phyloP scores from a whole-genome alignment of 2,888 invertebrate genomes.

The Drosophila hawaiiensis region DNA sequence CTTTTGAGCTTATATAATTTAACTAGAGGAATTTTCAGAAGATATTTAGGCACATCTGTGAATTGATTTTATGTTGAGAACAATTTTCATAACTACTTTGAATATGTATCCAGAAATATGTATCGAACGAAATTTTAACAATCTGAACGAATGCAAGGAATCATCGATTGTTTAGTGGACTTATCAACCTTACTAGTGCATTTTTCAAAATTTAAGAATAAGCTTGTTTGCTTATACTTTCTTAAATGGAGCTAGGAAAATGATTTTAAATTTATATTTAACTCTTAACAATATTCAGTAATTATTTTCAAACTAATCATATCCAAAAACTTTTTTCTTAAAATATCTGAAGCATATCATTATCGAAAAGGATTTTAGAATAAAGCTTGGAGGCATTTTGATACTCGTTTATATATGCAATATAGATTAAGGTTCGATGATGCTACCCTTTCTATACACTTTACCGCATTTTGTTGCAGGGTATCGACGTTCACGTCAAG shows the following conservation, averaged over 20 bases:
- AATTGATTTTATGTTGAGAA: not conserved
- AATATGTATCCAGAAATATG: not conserved
- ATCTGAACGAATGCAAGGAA: not conserved
- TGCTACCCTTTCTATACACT: not conserved
- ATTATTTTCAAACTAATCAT: not conserved
- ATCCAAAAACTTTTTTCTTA: not conserved
- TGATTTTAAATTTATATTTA: not conserved
- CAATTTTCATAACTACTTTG: not conserved
- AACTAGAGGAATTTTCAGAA: not conserved
- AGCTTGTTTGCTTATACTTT: not conserved
- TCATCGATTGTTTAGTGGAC: too few species aligned
- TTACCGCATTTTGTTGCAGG: not conserved
- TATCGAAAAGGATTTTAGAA: not conserved
- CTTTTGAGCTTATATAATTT: not conserved
- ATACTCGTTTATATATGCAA: not conserved
- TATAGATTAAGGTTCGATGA: not conserved
- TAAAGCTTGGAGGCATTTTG: not conserved
- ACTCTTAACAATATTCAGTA: not conserved
- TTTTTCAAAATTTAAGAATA: too few species aligned
- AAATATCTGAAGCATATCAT: not conserved
- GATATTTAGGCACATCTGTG: not conserved
- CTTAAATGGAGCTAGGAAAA: not conserved
- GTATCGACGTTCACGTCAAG: constrained; percentile 15
- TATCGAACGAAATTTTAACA: not conserved
- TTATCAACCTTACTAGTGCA: too few species aligned